Conservation (phyloP, 2,888 invertebrate species). For the Eremobia ochroleuca region DNA sequence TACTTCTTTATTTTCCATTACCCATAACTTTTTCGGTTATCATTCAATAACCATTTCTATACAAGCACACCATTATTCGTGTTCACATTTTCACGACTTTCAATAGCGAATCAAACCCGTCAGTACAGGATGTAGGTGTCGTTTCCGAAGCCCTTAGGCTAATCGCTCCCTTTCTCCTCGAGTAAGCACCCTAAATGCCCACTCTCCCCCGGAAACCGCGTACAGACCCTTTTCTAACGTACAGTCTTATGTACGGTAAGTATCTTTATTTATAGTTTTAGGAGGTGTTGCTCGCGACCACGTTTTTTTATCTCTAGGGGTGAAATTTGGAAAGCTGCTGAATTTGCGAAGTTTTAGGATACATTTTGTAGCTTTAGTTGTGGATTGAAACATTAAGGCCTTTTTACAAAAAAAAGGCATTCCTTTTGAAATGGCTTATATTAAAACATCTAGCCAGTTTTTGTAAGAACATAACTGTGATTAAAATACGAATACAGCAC, state of each 20-base stretch:
- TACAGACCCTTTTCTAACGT: conserved; percentile 41
- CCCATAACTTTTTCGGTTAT: neutral
- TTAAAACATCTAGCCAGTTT: neutral
- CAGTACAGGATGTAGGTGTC: conserved; percentile 58
- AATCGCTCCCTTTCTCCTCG: conserved; percentile 61
- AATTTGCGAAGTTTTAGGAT: neutral
- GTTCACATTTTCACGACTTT: conserved; percentile 10
- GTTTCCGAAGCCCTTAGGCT: conserved; percentile 61
- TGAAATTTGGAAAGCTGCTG: conserved; percentile 3
- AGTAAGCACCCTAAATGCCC: conserved; percentile 62
- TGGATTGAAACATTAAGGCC: neutral
- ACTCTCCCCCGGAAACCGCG: conserved; percentile 52
- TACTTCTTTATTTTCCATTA: neutral
- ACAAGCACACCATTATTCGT: neutral
- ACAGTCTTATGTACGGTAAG: conserved; percentile 1
- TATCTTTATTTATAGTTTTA: conserved; percentile 32
- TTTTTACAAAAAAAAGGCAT: neutral
- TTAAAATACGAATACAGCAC: neutral
- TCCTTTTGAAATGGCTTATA: no score
- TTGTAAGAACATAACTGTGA: neutral
- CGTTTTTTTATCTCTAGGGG: neutral
- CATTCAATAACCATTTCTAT: conserved; percentile 10
- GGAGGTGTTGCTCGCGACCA: conserved; percentile 17
- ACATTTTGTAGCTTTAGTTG: neutral
- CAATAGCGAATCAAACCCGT: conserved; percentile 32